Evolutionary conservation across 2,113 vertebrate genomes (phyloP).

Genomic region (Halichoerus grypus): DNA sequence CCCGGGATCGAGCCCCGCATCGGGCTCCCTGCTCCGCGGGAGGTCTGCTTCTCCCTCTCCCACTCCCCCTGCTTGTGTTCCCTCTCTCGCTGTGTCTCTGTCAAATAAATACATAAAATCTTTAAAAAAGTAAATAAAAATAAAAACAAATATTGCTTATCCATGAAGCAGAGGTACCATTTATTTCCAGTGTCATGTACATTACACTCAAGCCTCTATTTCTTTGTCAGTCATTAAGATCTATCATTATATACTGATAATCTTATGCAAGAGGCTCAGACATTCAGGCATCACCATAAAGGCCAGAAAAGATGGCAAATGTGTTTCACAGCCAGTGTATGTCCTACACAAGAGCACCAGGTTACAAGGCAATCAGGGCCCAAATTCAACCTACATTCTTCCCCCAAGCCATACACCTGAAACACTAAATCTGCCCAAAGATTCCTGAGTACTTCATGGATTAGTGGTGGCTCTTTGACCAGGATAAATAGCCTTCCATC

Average conservation of each 20-base stretch:
- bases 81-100: too few relatives aligned
- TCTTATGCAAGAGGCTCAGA: neutral
- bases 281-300: neutral
- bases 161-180: neutral
- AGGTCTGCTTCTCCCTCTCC: too few relatives aligned
- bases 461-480: neutral
- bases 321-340: neutral
- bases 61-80: too few relatives aligned
- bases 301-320: neutral
- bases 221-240: neutral
- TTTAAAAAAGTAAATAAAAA: too few relatives aligned
- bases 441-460: neutral
- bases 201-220: neutral
- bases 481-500: neutral
- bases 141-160: neutral
- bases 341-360: neutral
- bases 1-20: too few relatives aligned
- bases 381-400: neutral
- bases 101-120: too few relatives aligned
- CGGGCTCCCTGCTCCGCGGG: too few relatives aligned
- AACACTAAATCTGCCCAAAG: neutral
- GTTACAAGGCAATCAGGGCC: neutral
- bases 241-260: neutral
- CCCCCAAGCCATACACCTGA: neutral
- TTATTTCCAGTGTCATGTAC: neutral